Conservation (phyloP, 2,888 invertebrate genomes). For the Sclerodermus sp. region DNA sequence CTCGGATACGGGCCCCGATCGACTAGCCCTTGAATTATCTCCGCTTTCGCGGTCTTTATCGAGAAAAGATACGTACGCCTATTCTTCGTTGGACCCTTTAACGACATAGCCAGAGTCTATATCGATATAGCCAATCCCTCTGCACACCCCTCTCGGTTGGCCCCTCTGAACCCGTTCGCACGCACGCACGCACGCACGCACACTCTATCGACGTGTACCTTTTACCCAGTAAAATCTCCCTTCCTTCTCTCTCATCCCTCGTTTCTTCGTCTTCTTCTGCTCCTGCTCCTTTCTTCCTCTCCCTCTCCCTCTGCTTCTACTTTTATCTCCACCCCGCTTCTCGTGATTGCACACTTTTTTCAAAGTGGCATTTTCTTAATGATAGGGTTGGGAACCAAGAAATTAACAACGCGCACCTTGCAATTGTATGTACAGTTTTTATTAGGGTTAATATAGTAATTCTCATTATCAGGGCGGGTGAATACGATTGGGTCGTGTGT, state of each 20-base stretch:
- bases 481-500: slow-evolving; percentile 39
- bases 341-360: background rate
- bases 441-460: slow-evolving; percentile 50
- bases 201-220: too few relatives aligned
- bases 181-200: slow-evolving; percentile 10
- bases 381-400: slow-evolving; percentile 14
- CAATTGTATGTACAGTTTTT: slow-evolving; percentile 57
- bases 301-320: background rate
- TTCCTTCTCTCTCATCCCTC: too few relatives aligned
- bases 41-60: slow-evolving; percentile 17
- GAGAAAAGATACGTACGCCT: slow-evolving; percentile 2
- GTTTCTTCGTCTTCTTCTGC: background rate
- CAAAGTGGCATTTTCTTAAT: background rate
- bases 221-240: too few relatives aligned
- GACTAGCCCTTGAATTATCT: slow-evolving; percentile 21
- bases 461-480: slow-evolving; percentile 49
- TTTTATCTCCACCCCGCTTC: background rate
- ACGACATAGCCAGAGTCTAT: too few relatives aligned
- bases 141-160: too few relatives aligned
- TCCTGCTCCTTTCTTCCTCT: slow-evolving; percentile 3
- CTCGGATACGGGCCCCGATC: slow-evolving; percentile 19
- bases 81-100: too few relatives aligned
- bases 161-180: too few relatives aligned
- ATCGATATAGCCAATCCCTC: too few relatives aligned
- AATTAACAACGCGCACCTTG: slow-evolving; percentile 25